A percentile compares a stretch with the other conserved stretches of the same genome.
Conservation (phyloP, 1,140 invertebrate species). For the Pomacea maculata region DNA sequence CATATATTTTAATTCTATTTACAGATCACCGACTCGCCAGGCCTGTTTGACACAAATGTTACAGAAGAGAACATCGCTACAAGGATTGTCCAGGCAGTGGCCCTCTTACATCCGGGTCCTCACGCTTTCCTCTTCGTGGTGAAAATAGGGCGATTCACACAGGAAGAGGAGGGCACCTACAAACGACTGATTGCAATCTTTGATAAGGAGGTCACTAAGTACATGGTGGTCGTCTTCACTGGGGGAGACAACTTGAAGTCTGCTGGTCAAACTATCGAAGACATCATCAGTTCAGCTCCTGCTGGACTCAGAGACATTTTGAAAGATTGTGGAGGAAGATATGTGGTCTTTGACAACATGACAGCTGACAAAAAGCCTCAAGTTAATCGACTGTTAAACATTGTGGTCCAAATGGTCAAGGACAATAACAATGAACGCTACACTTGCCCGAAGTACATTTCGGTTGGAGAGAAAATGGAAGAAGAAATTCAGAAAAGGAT, state of each 20-base stretch:
- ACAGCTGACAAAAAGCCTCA: not conserved
- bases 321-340: not conserved
- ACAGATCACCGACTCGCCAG: not conserved
- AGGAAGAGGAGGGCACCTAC: not conserved
- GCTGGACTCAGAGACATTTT: not conserved
- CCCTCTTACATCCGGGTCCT: conserved; percentile 12
- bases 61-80: not conserved
- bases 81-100: not conserved
- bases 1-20: not conserved
- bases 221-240: not conserved
- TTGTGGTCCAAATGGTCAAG: not conserved
- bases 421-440: no score
- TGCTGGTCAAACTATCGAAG: not conserved
- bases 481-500: conserved; percentile 1
- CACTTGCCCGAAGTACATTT: not conserved
- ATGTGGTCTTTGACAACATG: conserved; percentile 3
- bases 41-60: not conserved
- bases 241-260: not conserved
- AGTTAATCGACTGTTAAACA: not conserved
- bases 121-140: not conserved
- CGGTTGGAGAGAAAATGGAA: not conserved
- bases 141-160: not conserved
- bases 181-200: not conserved
- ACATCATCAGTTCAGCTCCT: not conserved
- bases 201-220: not conserved